These are phyloP conservation scores for Parapristionchus giblindavisi DNA, from an alignment of 2,888 invertebrate genomes.

Conservation along the genomic window DNA sequence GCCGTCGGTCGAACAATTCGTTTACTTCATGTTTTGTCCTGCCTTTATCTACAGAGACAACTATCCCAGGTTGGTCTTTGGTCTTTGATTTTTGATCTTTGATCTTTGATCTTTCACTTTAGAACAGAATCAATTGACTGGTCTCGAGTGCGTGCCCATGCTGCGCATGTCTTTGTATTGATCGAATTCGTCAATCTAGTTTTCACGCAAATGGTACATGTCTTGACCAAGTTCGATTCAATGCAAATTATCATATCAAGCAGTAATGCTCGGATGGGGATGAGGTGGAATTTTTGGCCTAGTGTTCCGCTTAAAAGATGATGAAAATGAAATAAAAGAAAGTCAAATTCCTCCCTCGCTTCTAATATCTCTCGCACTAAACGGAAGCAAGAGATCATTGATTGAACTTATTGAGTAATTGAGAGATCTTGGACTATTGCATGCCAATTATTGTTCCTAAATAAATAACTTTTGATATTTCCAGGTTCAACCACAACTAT, in stretches of 20 bases:
- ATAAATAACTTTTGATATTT: not conserved
- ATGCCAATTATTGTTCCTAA: too few species aligned
- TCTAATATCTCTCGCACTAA: too few species aligned
- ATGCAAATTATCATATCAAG: not conserved
- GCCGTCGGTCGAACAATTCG: conserved; percentile 62
- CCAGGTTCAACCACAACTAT: conserved; percentile 25
- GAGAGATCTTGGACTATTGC: too few species aligned
- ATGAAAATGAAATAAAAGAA: too few species aligned
- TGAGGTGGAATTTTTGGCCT: too few species aligned
- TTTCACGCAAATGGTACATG: conserved; percentile 78
- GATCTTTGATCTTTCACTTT: not conserved
- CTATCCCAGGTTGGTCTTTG: conserved; percentile 57
- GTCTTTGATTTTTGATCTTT: not conserved
- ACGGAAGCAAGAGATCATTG: too few species aligned
- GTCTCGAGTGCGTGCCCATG: conserved; percentile 50
- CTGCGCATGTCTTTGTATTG: conserved; percentile 77
- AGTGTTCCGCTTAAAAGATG: too few species aligned
- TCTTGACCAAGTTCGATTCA: not conserved
- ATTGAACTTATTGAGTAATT: too few species aligned
- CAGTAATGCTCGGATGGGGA: too few species aligned
- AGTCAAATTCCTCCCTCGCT: too few species aligned
- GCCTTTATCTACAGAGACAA: conserved; percentile 65
- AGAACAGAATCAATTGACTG: conserved; percentile 47
- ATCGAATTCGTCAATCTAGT: conserved; percentile 85
- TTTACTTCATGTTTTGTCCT: conserved; percentile 67